Base-by-base conservation (phyloP, 2,113 vertebrate species). In the Cairina moschata region DNA sequence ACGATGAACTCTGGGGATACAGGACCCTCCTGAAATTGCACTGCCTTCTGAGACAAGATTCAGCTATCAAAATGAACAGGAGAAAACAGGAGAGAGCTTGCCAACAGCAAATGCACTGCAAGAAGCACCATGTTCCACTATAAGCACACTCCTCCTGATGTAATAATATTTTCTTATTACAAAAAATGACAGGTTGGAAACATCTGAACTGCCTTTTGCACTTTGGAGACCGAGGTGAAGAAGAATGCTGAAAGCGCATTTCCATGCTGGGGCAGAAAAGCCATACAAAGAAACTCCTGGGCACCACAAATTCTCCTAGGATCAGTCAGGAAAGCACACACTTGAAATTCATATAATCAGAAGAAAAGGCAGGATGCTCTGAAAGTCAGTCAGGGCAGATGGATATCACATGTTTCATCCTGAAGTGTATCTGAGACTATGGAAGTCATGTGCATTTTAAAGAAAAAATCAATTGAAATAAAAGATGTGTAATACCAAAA, bases 111-210 rank as follows among this genome's bases (percentile, higher is more conserved):
- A 79, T 18, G 20, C 34, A 59, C 17, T 69, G 76, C 76, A 94
- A 83, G 18, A 66, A 91, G 42, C 74, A 79, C 17, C 8, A 5
- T 44, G 55, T 94, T 74, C 74, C 58, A 85, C 46, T 91, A 55
- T 11, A 95, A 96, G 67, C 92, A 87, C 23, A 94, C 67, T 96
- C 78, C 67, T 93, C 78, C 84, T 67, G 77, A 89, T 87, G 71
- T 40, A 96, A 48, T 63, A 96, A 77, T 91, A 90, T 95, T 96
- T 96, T 89, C 81, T 92, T 82, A 63, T 26, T 72, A 25, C 94
- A 94, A 87, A 84, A 93, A 86, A 76, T 29, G 54, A 54, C 44
- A 16, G 4, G 59, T 87, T 89, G 67, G 71, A 94, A 94, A 89
- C 60, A 93, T 59, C 40, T 91, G 79, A 93, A 86, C 56, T 72